Evolutionary conservation across 2,888 invertebrate species (phyloP).

Genomic region (Podabrus alpinus): DNA sequence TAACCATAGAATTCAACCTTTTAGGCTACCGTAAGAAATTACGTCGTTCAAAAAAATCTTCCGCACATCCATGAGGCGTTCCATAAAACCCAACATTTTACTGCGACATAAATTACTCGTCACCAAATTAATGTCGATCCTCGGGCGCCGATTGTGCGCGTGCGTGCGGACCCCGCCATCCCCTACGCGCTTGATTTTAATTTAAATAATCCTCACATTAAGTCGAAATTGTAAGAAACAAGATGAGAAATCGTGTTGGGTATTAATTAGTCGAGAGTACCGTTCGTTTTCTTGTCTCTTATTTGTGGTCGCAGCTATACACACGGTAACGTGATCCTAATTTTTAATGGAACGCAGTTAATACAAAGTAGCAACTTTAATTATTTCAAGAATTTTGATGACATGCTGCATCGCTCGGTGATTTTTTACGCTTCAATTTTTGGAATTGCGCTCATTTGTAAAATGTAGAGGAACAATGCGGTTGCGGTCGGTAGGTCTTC

Average conservation of each 20-base stretch:
- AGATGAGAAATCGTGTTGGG: neutral
- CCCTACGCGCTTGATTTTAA: neutral
- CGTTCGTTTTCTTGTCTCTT: neutral
- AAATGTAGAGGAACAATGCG: too few species aligned
- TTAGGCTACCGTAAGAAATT: constrained; percentile 28
- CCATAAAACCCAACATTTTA: neutral
- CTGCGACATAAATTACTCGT: neutral
- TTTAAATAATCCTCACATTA: neutral
- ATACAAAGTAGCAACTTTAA: neutral
- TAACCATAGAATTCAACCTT: constrained; percentile 25
- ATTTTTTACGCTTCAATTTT: neutral
- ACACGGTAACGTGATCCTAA: neutral
- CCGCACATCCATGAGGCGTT: too few species aligned
- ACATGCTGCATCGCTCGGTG: too few species aligned
- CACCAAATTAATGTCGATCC: neutral
- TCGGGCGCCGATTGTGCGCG: neutral
- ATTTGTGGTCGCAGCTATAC: neutral
- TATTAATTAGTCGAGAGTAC: neutral
- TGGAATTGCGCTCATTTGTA: too few species aligned
- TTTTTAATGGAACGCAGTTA: neutral
- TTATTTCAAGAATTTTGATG: neutral
- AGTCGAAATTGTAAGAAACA: neutral
- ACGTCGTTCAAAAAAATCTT: neutral
- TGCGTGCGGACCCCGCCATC: neutral
- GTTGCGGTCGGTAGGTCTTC: too few species aligned